Evolutionary conservation across 2,888 invertebrate genomes (phyloP).

Genomic region (Ennomos fuscantarius): DNA sequence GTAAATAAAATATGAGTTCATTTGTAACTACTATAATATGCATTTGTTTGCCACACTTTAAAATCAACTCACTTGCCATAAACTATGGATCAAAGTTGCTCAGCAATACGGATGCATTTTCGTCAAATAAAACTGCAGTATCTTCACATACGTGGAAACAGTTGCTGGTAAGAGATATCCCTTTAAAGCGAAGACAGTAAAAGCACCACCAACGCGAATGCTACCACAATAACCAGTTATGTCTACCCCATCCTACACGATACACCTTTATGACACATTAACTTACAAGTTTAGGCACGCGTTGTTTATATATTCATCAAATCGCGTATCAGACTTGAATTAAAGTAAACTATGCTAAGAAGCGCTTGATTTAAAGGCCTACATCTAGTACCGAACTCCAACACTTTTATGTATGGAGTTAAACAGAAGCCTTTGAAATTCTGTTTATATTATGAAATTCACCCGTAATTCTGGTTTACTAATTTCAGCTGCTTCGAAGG

Average conservation of each 20-base stretch:
- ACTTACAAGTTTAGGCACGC: constrained; percentile 35
- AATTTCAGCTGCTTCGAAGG: too few species aligned
- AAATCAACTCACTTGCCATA: too few species aligned
- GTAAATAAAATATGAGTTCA: constrained; percentile 11
- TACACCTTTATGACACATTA: constrained; percentile 23
- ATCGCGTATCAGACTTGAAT: constrained; percentile 36
- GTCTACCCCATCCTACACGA: constrained; percentile 44
- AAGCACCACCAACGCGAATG: constrained; percentile 51
- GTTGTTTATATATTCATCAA: constrained; percentile 8
- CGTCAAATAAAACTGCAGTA: neutral
- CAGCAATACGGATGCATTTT: too few species aligned
- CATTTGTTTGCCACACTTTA: constrained; percentile 3
- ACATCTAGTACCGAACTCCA: constrained; percentile 21
- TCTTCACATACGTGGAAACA: neutral
- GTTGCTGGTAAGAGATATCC: too few species aligned
- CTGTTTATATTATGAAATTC: constrained; percentile 1
- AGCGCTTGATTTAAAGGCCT: constrained; percentile 31
- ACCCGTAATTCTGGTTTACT: too few species aligned
- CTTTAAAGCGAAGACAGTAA: constrained; percentile 18
- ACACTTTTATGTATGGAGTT: neutral
- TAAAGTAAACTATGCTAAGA: constrained; percentile 31
- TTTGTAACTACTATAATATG: constrained; percentile 15
- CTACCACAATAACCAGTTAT: constrained; percentile 67
- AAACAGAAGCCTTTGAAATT: neutral
- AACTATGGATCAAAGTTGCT: too few species aligned